phyloP scores from a whole-genome alignment of 2,888 invertebrate species.

The Harpalus rubripes region DNA sequence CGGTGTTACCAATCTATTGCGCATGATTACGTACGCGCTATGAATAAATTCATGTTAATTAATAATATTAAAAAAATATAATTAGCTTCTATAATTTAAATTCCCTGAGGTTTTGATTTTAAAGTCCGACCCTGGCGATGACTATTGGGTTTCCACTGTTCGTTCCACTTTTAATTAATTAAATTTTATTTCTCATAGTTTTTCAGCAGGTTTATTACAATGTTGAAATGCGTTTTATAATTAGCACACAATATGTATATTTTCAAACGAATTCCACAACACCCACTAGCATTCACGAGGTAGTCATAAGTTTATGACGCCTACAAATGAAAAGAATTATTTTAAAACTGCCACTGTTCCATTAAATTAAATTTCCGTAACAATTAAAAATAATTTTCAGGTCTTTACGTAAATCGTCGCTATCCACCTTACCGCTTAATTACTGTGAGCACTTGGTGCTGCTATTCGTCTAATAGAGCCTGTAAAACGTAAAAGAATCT shows the following conservation, averaged over 20 bases:
- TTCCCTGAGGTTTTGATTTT: no score
- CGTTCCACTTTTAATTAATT: no score
- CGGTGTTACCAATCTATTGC: no score
- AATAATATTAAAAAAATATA: no score
- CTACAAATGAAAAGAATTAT: conserved; percentile 5
- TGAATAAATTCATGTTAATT: no score
- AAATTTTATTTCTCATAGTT: background rate
- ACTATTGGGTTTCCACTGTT: no score
- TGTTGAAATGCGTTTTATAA: background rate
- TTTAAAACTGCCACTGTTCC: background rate
- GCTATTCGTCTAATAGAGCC: background rate
- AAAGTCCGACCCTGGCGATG: no score
- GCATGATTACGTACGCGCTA: no score
- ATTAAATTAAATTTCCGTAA: conserved; percentile 26
- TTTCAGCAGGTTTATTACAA: background rate
- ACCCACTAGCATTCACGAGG: conserved; percentile 14
- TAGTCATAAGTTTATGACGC: conserved; percentile 8
- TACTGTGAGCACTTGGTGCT: background rate
- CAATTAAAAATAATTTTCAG: conserved; percentile 20
- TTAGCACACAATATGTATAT: conserved; percentile 2
- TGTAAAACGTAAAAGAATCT: background rate
- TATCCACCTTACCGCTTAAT: conserved; percentile 19
- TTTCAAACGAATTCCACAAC: background rate
- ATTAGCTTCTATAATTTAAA: no score
- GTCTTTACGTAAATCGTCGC: conserved; percentile 24